phyloP scores from a whole-genome alignment of 2,113 vertebrate species.

The Synchiropus splendidus region DNA sequence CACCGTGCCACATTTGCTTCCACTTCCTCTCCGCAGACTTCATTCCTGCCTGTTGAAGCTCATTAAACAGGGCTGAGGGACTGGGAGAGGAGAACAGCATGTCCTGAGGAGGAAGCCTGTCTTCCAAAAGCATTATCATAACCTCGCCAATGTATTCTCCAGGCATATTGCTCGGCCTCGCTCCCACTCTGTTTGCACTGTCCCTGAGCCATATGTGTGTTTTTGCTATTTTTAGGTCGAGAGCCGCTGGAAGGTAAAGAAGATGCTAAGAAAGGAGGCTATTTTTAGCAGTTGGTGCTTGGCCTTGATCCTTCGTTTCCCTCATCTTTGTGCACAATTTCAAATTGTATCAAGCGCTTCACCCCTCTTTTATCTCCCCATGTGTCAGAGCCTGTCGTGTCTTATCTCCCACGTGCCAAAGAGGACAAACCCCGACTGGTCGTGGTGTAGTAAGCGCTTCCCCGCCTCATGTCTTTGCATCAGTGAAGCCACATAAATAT shows the following conservation, averaged over 20 bases:
- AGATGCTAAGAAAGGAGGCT: conserved; percentile 52
- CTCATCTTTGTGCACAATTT: neutral
- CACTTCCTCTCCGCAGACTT: conserved; percentile 12
- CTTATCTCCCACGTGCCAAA: too few relatives aligned
- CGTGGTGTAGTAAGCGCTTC: too few relatives aligned
- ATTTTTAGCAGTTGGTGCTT: conserved; percentile 59
- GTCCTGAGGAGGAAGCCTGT: conserved; percentile 44
- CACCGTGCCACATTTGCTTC: conserved; percentile 14
- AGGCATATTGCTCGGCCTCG: conserved; percentile 33
- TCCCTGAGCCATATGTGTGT: conserved; percentile 38
- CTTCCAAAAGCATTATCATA: conserved; percentile 54
- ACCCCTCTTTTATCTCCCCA: conserved; percentile 10
- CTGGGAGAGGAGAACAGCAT: conserved; percentile 28
- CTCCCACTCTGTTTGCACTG: conserved; percentile 40
- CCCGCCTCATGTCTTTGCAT: too few relatives aligned
- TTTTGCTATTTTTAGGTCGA: conserved; percentile 63
- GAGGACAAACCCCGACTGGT: too few relatives aligned
- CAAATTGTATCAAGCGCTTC: conserved; percentile 9
- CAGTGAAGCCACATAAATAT: too few relatives aligned
- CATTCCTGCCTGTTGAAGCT: conserved; percentile 42
- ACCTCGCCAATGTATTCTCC: conserved; percentile 34
- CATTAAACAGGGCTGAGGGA: conserved; percentile 44
- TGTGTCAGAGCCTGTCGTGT: conserved; percentile 2
- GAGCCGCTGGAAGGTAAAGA: conserved; percentile 57
- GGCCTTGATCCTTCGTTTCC: conserved; percentile 30